Conservation (phyloP, 2,113 vertebrate species). For the Corythornis madagascariensis region DNA sequence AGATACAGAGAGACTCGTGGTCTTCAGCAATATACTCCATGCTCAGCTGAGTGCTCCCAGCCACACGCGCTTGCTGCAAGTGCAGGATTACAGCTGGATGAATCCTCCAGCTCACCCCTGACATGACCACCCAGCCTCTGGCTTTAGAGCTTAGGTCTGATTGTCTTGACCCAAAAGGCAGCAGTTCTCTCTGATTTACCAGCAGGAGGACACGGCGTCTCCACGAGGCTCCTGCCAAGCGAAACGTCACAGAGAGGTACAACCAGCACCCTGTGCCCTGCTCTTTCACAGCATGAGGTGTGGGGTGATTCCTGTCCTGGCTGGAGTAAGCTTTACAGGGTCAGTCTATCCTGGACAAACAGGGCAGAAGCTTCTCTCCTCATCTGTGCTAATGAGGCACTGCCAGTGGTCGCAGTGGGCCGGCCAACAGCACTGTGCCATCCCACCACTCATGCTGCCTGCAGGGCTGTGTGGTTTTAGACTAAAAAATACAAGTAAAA, state of each 20-base stretch:
- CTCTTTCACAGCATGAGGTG: not conserved
- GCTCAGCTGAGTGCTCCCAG: not conserved
- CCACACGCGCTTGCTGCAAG: not conserved
- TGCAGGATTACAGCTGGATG: constrained; percentile 6
- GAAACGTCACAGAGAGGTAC: not conserved
- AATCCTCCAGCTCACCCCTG: constrained; percentile 4
- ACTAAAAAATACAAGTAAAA: no score
- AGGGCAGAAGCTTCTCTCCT: not conserved
- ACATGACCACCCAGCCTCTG: not conserved
- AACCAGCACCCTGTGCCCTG: not conserved
- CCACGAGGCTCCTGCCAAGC: not conserved
- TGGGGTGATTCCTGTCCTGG: not conserved
- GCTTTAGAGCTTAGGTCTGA: not conserved
- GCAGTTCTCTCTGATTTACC: not conserved
- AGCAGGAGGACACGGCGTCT: not conserved
- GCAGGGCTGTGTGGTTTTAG: not conserved
- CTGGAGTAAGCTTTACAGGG: not conserved
- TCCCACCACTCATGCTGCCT: not conserved
- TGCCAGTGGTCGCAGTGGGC: not conserved
- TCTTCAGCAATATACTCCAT: not conserved
- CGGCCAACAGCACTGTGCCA: not conserved
- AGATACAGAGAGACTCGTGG: not conserved
- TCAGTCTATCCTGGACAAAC: not conserved
- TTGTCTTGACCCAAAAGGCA: not conserved
- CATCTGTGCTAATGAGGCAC: rapidly evolving